These are phyloP conservation scores for Drosophila gaucha DNA, from an alignment of 2,888 invertebrate species.

Conservation along the genomic window DNA sequence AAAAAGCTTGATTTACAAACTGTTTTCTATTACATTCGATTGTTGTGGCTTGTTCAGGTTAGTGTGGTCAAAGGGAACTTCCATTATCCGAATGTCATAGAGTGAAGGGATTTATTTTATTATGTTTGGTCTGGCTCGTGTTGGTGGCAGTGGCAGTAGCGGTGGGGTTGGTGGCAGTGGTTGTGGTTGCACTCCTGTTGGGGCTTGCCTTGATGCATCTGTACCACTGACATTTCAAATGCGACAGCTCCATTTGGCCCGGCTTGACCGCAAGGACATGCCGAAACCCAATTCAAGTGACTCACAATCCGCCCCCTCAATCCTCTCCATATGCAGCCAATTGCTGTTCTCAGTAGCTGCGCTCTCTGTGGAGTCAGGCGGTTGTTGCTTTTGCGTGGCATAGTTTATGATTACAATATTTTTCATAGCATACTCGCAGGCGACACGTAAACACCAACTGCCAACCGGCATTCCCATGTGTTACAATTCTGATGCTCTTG, in stretches of 20 bases:
- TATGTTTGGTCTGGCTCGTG: background rate
- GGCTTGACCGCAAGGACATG: constrained; percentile 28
- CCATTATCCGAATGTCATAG: background rate
- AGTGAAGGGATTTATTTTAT: constrained; percentile 1
- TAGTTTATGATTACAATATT: constrained; percentile 60
- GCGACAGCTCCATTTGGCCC: constrained; percentile 15
- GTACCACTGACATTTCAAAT: constrained; percentile 4
- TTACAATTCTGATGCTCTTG: constrained; percentile 6
- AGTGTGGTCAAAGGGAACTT: background rate
- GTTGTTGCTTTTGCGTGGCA: constrained; percentile 28
- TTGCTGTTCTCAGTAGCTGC: background rate
- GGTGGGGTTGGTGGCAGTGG: background rate
- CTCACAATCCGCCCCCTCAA: background rate
- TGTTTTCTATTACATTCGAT: background rate
- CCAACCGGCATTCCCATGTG: constrained; percentile 38
- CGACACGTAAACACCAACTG: constrained; percentile 35
- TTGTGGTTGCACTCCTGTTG: background rate
- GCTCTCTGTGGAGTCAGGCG: background rate
- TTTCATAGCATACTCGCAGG: constrained; percentile 62
- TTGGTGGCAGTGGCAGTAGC: background rate
- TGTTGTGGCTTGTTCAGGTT: background rate
- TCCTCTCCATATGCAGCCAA: background rate
- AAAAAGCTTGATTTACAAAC: too few species aligned
- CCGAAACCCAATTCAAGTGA: constrained; percentile 2
- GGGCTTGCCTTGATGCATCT: background rate